Conservation (phyloP, 37 sponge, comb jelly and placozoan genomes). For the Aphrocallistes beatrix region DNA sequence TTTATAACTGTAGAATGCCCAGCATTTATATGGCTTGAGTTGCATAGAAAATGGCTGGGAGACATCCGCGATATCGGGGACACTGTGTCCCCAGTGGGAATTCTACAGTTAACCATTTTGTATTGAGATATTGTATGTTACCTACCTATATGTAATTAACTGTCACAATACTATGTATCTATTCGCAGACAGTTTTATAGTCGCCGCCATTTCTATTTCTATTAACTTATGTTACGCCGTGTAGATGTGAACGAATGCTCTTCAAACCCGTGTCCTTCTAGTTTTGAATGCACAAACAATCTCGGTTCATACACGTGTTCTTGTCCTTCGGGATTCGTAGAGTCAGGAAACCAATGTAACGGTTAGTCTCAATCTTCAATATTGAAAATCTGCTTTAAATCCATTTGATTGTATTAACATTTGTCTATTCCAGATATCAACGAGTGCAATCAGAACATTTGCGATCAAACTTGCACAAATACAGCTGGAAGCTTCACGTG, state of each 20-base stretch:
- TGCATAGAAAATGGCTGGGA: no score
- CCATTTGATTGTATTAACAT: not conserved
- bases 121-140: no score
- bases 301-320: not conserved
- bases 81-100: no score
- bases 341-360: not conserved
- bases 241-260: not conserved
- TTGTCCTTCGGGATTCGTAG: not conserved
- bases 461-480: constrained; percentile 26
- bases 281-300: not conserved
- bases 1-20: no score
- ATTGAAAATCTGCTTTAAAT: not conserved
- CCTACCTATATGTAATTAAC: no score
- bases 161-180: no score
- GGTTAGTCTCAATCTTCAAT: not conserved
- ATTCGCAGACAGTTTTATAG: no score
- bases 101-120: no score
- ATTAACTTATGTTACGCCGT: not conserved
- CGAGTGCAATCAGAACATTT: constrained; percentile 23
- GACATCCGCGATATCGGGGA: no score
- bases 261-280: not conserved
- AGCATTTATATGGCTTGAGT: no score
- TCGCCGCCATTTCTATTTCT: no score
- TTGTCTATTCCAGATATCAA: constrained; percentile 25
- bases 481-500: constrained; percentile 26